A percentile compares a stretch with the other conserved stretches of the same genome.
These are phyloP conservation scores for Beris morrisii DNA, from an alignment of 2,888 invertebrate species.

Conservation along the genomic window DNA sequence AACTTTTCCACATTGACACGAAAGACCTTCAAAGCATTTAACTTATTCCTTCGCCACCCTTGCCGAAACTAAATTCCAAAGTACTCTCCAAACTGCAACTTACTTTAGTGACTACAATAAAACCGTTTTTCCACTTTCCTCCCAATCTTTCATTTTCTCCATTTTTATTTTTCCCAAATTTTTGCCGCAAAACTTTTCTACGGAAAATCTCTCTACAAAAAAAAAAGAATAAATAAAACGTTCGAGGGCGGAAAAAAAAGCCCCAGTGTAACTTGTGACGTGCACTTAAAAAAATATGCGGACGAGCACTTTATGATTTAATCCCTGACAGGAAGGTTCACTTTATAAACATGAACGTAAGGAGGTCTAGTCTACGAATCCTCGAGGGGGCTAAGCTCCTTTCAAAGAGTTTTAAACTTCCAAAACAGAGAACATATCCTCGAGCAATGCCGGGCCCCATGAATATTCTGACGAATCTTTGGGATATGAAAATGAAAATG, in stretches of 20 bases:
- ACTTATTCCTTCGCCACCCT: background rate
- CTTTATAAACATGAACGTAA: constrained; percentile 4
- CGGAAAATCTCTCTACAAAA: constrained; percentile 2
- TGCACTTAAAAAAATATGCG: constrained; percentile 25
- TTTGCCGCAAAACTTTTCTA: constrained; percentile 16
- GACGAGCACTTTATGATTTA: constrained; percentile 30
- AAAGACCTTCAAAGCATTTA: background rate
- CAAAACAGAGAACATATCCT: constrained; percentile 31
- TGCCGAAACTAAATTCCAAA: background rate
- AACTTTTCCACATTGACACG: too few species aligned
- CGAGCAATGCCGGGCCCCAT: constrained; percentile 13
- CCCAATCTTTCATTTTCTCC: background rate
- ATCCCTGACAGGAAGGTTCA: constrained; percentile 31
- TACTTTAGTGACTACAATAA: constrained; percentile 18
- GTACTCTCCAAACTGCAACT: background rate
- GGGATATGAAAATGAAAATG: constrained; percentile 11
- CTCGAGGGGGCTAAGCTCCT: constrained; percentile 27
- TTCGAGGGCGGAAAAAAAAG: constrained; percentile 3
- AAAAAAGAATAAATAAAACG: constrained; percentile 10
- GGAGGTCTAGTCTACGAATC: constrained; percentile 9
- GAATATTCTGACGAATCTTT: constrained; percentile 28
- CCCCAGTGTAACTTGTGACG: background rate
- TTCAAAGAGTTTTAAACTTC: constrained; percentile 33
- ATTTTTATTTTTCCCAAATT: background rate
- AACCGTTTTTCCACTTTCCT: background rate